Percentiles rank a stretch among this genome's conserved stretches.
phyloP scores from a whole-genome alignment of 2,888 invertebrate genomes.

The Leucoptera coffeella region DNA sequence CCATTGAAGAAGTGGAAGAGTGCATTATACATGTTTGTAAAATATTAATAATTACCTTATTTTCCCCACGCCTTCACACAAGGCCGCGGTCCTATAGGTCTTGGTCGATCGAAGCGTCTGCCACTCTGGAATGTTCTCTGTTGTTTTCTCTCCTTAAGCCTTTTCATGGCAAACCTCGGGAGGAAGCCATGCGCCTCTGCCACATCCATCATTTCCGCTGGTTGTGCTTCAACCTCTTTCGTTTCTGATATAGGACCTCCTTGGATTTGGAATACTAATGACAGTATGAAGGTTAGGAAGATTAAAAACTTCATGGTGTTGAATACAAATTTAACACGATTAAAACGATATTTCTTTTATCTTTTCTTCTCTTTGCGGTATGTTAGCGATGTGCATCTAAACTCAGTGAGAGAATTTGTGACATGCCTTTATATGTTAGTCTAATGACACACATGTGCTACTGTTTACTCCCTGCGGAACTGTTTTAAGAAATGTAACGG shows the following conservation, averaged over 20 bases:
- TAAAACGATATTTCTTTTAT: too few relatives aligned
- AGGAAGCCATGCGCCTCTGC: constrained; percentile 33
- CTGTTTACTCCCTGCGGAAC: constrained; percentile 29
- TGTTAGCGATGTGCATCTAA: too few relatives aligned
- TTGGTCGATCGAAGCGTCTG: constrained; percentile 10
- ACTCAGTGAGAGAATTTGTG: too few relatives aligned
- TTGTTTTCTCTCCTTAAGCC: constrained; percentile 24
- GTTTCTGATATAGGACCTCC: too few relatives aligned
- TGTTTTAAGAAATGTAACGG: constrained; percentile 42
- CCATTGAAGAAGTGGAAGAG: background rate
- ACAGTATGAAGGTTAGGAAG: too few relatives aligned
- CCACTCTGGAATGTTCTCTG: constrained; percentile 15
- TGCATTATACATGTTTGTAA: background rate
- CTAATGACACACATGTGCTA: constrained; percentile 36
- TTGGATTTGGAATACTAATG: too few relatives aligned
- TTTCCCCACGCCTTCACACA: background rate
- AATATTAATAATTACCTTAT: background rate
- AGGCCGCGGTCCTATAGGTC: background rate
- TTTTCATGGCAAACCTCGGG: constrained; percentile 36
- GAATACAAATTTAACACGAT: too few relatives aligned
- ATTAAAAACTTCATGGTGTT: too few relatives aligned
- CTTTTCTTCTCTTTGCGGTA: too few relatives aligned
- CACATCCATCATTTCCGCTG: constrained; percentile 33
- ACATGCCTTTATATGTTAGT: too few relatives aligned
- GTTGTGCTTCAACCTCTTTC: too few relatives aligned